Conservation (phyloP, 2,113 vertebrate genomes). For the Rhodinocichla rosea region DNA sequence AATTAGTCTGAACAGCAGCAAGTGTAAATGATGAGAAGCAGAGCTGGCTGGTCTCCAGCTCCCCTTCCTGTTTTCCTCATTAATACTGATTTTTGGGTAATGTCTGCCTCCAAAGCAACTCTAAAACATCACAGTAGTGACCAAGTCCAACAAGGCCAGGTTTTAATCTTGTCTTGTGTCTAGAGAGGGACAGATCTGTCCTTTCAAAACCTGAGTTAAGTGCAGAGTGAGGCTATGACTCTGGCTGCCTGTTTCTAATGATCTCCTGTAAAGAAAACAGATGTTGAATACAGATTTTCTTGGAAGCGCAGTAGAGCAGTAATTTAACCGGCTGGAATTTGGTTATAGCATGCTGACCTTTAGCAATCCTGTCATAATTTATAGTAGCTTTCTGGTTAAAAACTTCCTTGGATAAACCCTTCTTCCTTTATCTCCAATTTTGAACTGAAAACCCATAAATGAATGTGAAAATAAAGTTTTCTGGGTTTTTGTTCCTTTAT, state of each 20-base stretch:
- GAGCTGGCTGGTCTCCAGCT: background rate
- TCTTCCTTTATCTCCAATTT: background rate
- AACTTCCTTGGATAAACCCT: background rate
- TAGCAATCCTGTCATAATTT: background rate
- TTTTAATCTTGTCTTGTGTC: background rate
- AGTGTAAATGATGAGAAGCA: slow-evolving; percentile 59
- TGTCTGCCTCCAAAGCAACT: slow-evolving; percentile 23
- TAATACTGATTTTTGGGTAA: slow-evolving; percentile 39
- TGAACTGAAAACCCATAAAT: background rate
- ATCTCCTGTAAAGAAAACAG: slow-evolving; percentile 41
- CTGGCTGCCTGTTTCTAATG: background rate
- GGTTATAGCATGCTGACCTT: slow-evolving; percentile 36
- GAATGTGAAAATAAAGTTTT: background rate
- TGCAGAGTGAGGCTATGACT: background rate
- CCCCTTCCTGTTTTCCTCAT: slow-evolving; percentile 53
- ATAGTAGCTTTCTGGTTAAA: slow-evolving; percentile 5
- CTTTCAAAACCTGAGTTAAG: slow-evolving; percentile 55
- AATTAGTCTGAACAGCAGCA: background rate
- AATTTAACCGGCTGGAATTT: slow-evolving; percentile 46
- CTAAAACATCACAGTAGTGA: slow-evolving; percentile 1
- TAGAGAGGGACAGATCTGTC: background rate
- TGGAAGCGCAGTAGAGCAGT: slow-evolving; percentile 17
- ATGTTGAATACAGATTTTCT: slow-evolving; percentile 45
- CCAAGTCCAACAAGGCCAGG: background rate
- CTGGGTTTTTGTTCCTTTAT: background rate